A percentile compares a stretch with the other conserved stretches of the same genome.
Conservation (phyloP, 35 echinoderm and acorn worm genomes). For the Hemicentrotus pulcherrimus region DNA sequence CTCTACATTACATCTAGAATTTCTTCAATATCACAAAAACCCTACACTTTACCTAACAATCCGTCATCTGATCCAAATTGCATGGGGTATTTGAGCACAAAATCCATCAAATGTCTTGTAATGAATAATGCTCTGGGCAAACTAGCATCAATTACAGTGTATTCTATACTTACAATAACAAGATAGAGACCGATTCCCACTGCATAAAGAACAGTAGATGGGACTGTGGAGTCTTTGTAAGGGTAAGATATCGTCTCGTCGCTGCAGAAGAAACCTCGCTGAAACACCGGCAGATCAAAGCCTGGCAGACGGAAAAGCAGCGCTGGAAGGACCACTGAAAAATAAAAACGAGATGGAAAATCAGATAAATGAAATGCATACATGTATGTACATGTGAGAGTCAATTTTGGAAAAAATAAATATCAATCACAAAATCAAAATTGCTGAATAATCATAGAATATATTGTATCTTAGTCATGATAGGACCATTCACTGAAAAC, state of each 20-base stretch:
- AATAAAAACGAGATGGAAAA: background rate
- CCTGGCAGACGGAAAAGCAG: slow-evolving; percentile 84
- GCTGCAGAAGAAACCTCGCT: slow-evolving; percentile 93
- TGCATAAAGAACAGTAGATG: slow-evolving; percentile 56
- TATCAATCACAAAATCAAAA: too few relatives aligned
- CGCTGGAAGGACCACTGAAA: slow-evolving; percentile 80
- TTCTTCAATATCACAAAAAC: background rate
- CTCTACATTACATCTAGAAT: background rate
- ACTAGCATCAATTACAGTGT: background rate
- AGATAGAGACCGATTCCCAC: slow-evolving; percentile 66
- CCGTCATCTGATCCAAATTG: background rate
- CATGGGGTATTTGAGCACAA: background rate
- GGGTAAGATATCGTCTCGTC: slow-evolving; percentile 86
- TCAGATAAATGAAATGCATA: background rate
- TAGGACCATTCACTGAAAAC: too few relatives aligned
- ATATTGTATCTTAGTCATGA: too few relatives aligned
- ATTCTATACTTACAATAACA: slow-evolving; percentile 76
- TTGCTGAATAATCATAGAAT: too few relatives aligned
- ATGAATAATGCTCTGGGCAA: slow-evolving; percentile 9
- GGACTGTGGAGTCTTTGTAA: slow-evolving; percentile 80
- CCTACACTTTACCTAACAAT: background rate
- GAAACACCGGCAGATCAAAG: slow-evolving; percentile 78
- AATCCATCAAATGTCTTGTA: slow-evolving; percentile 4
- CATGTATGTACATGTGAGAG: too few relatives aligned
- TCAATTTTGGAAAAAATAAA: too few relatives aligned